A percentile compares a stretch with the other conserved stretches of the same genome.
These are phyloP conservation scores for Perca flavescens DNA, from an alignment of 2,113 vertebrate genomes.

Conservation along the genomic window DNA sequence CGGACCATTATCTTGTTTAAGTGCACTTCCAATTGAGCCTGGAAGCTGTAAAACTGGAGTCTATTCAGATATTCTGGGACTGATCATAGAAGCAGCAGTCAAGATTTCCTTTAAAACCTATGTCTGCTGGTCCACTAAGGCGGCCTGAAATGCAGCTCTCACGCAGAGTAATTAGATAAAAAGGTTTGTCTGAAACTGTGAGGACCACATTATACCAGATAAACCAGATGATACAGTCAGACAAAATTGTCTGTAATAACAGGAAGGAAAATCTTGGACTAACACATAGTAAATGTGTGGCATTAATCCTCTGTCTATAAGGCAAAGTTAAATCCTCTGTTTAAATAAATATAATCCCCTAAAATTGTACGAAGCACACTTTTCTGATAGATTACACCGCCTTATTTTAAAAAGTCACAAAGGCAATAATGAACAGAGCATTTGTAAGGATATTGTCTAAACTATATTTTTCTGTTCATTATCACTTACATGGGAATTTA, in stretches of 20 bases:
- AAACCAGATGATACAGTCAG: conserved; percentile 53
- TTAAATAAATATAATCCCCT: conserved; percentile 55
- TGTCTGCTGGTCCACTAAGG: conserved; percentile 30
- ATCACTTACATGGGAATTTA: background rate
- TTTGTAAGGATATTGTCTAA: conserved; percentile 1
- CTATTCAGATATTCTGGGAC: conserved; percentile 36
- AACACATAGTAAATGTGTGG: conserved; percentile 47
- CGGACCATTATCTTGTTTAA: conserved; percentile 74
- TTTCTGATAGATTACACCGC: conserved; percentile 45
- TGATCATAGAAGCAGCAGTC: conserved; percentile 58
- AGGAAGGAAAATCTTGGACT: conserved; percentile 47
- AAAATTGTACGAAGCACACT: conserved; percentile 38
- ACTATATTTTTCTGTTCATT: background rate
- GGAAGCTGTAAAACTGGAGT: conserved; percentile 50
- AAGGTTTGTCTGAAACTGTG: conserved; percentile 36
- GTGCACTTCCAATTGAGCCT: conserved; percentile 62
- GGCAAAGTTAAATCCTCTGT: conserved; percentile 44
- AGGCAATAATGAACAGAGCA: conserved; percentile 4
- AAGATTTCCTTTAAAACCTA: conserved; percentile 30
- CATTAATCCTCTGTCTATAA: conserved; percentile 56
- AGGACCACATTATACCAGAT: conserved; percentile 51
- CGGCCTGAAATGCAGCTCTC: conserved; percentile 37
- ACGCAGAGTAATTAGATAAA: conserved; percentile 43
- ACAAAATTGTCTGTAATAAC: conserved; percentile 47
- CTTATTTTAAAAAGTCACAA: conserved; percentile 29